Base-by-base conservation (phyloP, 2,888 invertebrate genomes). In the Melitaea athalia region DNA sequence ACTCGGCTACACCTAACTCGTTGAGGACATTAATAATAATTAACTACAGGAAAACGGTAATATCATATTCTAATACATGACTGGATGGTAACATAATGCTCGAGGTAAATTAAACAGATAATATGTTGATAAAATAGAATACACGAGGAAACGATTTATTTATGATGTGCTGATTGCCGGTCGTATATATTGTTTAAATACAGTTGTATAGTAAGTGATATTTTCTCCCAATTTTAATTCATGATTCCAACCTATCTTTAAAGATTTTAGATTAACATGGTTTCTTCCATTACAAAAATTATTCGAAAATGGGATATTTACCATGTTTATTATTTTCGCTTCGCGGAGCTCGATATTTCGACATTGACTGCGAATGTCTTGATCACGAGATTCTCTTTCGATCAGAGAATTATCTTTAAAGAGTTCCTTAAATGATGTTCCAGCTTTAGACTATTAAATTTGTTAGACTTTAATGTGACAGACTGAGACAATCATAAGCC, bases 1-100 rank as follows among this genome's bases (percentile, higher is more conserved):
- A 68, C 62, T 64, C 45, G 52, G 61, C 60, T 57, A 67, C 67
- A 62, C 64, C 49, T 59, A 69, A 67, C 67, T 65, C 69, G 69
- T 63, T 65, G 67, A 63, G 69, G 65, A 73, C 72, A 71, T 72
- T 69, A 63, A 68, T 73, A 73, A 73, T 65, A 70, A 71, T 69
- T 68, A 68, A 68, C 67, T 69, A 67, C 70, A 67, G 71, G 71
- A 72, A 72, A 72, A 72, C 59, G 62, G 52, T 55, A 71, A 71
- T 69, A 63, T 68, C 57, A 59, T 59, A 69, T 68, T 68, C 67
- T 67, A 55, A 59, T 69, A 67, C 67, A 67, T 53, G 69, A 59
- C 71, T 55, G 59, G 67, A 53, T 17, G 68, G 38, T 69, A 50
- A 66, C 64, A 64, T 67, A 62, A 63, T 67, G 55, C 64, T 63